Base-by-base conservation (phyloP, 2,888 invertebrate species). In the Drosophila subquinaria region DNA sequence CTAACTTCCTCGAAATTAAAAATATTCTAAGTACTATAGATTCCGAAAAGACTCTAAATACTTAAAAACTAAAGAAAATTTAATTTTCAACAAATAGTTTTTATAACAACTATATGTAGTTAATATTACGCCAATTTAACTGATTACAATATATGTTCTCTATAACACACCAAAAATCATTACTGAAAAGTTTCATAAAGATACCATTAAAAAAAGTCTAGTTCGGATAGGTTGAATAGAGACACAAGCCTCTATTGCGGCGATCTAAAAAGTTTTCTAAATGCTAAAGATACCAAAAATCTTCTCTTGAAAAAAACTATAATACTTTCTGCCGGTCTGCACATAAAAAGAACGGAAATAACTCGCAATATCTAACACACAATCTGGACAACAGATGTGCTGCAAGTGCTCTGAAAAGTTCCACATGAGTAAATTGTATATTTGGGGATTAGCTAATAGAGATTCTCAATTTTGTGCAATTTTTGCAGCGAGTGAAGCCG, bases 331-430 rank as follows among this genome's bases (percentile, higher is more conserved):
- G n/a, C 9, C 23, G 27, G 10, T 23, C 8, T 38, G n/a, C 15
- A 33, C 33, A 30, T 11, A 20, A 11, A 27, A 27, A 47, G 48
- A 65, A 35, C 60, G 50, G n/a, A 60, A 59, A 59, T 60, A 60
- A 51, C 35, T 30, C 23, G 20, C 52, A 13, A 55, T 67, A 30
- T 56, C 30, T 42, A 56, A 20, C 43, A 20, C 45, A 60, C 86
- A 89, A 87, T 88, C 68, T 87, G 88, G 67, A 55, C 60, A 74
- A 67, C 89, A 90, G 56, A 87, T 87, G 87, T 87, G 48, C 43
- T 33, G 27, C 10, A 59, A 64, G 45, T 61, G 45, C 45, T 38
- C n/a, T 13, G 40, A 38, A 75, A 68, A 42, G 30, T 57, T 36
- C 48, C 38, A 45, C 20, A 59, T 51, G 23, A 47, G 35, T n/a